Conservation (phyloP, 2,888 invertebrate species). For the Celastrina argiolus region DNA sequence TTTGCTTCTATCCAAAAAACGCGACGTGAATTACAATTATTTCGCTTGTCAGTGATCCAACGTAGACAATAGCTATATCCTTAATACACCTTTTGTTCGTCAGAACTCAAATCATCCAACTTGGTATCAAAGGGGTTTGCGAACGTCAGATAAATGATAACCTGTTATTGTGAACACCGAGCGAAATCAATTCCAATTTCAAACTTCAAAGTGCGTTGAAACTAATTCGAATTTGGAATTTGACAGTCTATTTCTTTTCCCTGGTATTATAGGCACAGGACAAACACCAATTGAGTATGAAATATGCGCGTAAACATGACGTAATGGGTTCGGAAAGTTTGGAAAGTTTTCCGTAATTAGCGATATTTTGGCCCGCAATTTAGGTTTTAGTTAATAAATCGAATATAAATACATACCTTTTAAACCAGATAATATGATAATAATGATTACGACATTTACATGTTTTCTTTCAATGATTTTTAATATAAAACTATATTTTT, state of each 20-base stretch:
- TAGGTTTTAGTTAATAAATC: no score
- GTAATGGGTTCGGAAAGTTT: no score
- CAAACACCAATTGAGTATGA: not conserved
- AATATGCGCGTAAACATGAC: no score
- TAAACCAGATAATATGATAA: no score
- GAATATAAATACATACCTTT: no score
- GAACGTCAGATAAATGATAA: slow-evolving; percentile 5
- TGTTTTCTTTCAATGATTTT: no score
- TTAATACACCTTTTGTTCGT: not conserved
- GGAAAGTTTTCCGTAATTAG: no score
- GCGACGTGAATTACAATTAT: not conserved
- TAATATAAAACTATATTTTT: no score
- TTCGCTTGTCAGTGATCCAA: not conserved
- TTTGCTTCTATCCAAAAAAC: not conserved
- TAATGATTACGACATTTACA: no score
- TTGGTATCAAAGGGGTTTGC: not conserved
- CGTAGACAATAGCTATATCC: not conserved
- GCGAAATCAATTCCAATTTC: not conserved
- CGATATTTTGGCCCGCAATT: no score
- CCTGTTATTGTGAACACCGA: not conserved
- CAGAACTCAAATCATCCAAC: not conserved
- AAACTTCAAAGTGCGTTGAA: not conserved
- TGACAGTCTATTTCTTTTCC: not conserved
- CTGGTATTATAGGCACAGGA: not conserved
- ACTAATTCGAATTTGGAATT: not conserved